These are phyloP conservation scores for Suillia variegata DNA, from an alignment of 2,888 invertebrate species.

Conservation along the genomic window DNA sequence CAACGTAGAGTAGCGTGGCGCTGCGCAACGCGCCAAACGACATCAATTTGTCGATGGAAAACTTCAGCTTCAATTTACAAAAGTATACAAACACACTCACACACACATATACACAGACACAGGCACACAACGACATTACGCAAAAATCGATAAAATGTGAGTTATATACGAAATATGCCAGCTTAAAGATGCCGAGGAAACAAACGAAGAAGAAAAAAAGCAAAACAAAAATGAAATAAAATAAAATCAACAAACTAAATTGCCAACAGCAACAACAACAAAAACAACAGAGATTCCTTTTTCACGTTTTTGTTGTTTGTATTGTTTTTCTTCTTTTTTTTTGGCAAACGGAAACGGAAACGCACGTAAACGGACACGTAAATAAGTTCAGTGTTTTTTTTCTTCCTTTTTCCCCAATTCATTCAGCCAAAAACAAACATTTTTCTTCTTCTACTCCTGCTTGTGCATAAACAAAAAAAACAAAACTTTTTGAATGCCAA, in stretches of 20 bases:
- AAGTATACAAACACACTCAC: neutral
- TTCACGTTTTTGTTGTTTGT: no score
- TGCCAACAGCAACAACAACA: neutral
- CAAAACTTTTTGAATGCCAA: constrained; percentile 1
- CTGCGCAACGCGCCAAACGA: neutral
- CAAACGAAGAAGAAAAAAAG: neutral
- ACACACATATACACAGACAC: neutral
- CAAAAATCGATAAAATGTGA: constrained; percentile 4
- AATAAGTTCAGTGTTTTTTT: neutral
- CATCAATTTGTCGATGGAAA: constrained; percentile 3
- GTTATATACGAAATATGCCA: neutral
- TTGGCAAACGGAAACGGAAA: neutral
- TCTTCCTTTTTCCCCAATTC: neutral
- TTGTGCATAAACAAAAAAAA: neutral
- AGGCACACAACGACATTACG: neutral
- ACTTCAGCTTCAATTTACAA: neutral
- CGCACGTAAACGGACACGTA: neutral
- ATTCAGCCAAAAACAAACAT: neutral
- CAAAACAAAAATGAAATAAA: neutral
- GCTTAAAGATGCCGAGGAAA: neutral
- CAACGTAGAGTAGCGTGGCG: no score
- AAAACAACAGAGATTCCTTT: no score
- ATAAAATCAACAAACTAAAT: neutral
- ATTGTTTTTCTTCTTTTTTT: no score
- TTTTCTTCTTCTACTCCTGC: no score